phyloP scores from a whole-genome alignment of 2,888 invertebrate species.

The Euspilapteryx auroguttella region DNA sequence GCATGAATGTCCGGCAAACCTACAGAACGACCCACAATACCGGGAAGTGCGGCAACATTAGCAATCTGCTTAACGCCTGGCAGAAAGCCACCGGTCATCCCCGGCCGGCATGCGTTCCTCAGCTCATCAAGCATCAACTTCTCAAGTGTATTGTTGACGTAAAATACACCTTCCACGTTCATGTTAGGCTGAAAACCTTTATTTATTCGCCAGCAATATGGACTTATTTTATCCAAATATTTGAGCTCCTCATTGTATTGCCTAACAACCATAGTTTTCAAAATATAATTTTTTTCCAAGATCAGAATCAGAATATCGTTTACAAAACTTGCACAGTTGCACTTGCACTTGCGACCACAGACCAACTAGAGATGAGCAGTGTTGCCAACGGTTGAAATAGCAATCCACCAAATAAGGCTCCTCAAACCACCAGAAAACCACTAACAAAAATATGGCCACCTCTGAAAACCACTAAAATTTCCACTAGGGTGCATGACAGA shows the following conservation, averaged over 20 bases:
- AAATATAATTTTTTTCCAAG: too few species aligned
- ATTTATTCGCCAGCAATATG: conserved; percentile 90
- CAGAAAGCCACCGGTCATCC: conserved; percentile 92
- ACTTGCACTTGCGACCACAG: too few species aligned
- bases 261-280: conserved; percentile 90
- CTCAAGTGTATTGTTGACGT: conserved; percentile 90
- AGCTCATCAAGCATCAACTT: conserved; percentile 97
- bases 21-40: conserved; percentile 91
- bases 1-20: conserved; percentile 97
- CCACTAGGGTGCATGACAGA: too few species aligned
- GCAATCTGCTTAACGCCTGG: conserved; percentile 99
- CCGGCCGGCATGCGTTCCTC: conserved; percentile 85
- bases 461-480: too few species aligned
- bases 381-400: too few species aligned
- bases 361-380: too few species aligned
- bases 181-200: conserved; percentile 99
- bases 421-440: too few species aligned
- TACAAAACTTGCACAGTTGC: too few species aligned
- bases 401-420: too few species aligned
- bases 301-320: too few species aligned
- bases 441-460: too few species aligned
- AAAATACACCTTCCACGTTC: conserved; percentile 98
- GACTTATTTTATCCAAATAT: conserved; percentile 86
- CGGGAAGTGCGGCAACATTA: conserved; percentile 97
- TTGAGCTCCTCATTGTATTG: conserved; percentile 91